Percentiles rank a stretch among this genome's conserved stretches.
Conservation (phyloP, 2,888 invertebrate genomes). For the Zaprionus lineosus region DNA sequence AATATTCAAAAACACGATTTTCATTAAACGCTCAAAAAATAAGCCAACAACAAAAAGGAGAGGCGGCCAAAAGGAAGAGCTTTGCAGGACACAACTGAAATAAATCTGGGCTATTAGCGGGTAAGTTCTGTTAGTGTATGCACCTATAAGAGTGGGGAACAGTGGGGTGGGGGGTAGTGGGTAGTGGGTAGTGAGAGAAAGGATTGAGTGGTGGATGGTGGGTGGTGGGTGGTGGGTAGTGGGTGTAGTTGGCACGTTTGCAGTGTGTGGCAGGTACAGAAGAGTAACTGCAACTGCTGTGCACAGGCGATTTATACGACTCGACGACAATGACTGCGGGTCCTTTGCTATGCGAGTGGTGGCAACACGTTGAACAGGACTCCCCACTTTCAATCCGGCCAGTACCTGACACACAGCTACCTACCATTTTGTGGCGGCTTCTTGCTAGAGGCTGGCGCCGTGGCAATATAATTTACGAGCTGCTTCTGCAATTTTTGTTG, state of each 20-base stretch:
- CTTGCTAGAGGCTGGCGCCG: slow-evolving; percentile 14
- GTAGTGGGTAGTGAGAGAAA: too few relatives aligned
- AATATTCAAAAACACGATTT: slow-evolving; percentile 28
- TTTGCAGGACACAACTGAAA: not conserved
- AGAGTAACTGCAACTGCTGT: slow-evolving; percentile 13
- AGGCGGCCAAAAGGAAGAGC: slow-evolving; percentile 10
- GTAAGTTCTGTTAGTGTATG: slow-evolving; percentile 22
- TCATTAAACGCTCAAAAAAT: slow-evolving; percentile 26
- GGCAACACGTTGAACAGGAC: not conserved
- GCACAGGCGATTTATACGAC: slow-evolving; percentile 17
- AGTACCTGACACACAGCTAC: slow-evolving; percentile 29
- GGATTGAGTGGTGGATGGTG: too few relatives aligned
- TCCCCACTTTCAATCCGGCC: not conserved
- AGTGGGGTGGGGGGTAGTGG: too few relatives aligned
- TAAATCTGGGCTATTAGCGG: slow-evolving; percentile 18
- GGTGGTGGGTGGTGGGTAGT: too few relatives aligned
- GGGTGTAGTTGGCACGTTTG: too few relatives aligned
- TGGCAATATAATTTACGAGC: slow-evolving; percentile 46
- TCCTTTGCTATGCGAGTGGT: not conserved
- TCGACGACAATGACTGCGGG: slow-evolving; percentile 18
- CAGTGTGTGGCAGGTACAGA: not conserved
- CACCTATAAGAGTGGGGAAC: too few relatives aligned
- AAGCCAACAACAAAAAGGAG: slow-evolving; percentile 9
- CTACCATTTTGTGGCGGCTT: slow-evolving; percentile 49
- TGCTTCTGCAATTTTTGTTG: slow-evolving; percentile 16